A percentile compares a stretch with the other conserved stretches of the same genome.
These are phyloP conservation scores for Melanotaenia trifasciata DNA, from an alignment of 2,797 vertebrate species.

Conservation along the genomic window DNA sequence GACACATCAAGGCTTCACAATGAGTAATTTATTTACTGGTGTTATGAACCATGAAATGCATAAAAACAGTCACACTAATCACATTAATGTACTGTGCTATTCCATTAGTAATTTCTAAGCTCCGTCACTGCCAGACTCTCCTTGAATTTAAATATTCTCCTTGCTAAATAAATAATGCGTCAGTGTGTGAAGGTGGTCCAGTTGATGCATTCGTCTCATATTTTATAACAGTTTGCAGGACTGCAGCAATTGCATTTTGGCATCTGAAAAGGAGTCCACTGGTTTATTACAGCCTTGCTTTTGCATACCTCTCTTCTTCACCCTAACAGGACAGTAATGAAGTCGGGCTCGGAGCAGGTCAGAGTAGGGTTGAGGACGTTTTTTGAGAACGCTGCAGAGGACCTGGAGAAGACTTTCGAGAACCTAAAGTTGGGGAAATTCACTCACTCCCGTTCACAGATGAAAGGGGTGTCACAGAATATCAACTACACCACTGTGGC, in stretches of 20 bases:
- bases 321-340: conserved; percentile 94
- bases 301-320: conserved; percentile 26
- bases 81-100: conserved; percentile 49
- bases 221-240: conserved; percentile 35
- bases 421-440: conserved; percentile 98
- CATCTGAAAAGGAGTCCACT: conserved; percentile 24
- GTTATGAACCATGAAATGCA: conserved; percentile 56
- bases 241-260: conserved; percentile 40
- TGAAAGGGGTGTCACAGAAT: conserved; percentile 98
- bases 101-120: conserved; percentile 15
- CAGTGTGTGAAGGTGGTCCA: conserved; percentile 4
- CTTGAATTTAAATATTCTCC: conserved; percentile 52
- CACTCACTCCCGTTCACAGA: conserved; percentile 96
- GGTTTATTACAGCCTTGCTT: conserved; percentile 28
- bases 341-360: conserved; percentile 94
- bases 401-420: conserved; percentile 94
- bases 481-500: conserved; percentile 98
- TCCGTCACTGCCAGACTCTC: conserved; percentile 36
- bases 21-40: conserved; percentile 46
- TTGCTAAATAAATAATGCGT: conserved; percentile 48
- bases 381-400: conserved; percentile 98
- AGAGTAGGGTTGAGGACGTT: conserved; percentile 92
- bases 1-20: conserved; percentile 50
- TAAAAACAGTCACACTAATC: conserved; percentile 52
- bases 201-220: conserved; percentile 39